Conservation (phyloP, 2,797 vertebrate genomes). For the Sternotherus odoratus region DNA sequence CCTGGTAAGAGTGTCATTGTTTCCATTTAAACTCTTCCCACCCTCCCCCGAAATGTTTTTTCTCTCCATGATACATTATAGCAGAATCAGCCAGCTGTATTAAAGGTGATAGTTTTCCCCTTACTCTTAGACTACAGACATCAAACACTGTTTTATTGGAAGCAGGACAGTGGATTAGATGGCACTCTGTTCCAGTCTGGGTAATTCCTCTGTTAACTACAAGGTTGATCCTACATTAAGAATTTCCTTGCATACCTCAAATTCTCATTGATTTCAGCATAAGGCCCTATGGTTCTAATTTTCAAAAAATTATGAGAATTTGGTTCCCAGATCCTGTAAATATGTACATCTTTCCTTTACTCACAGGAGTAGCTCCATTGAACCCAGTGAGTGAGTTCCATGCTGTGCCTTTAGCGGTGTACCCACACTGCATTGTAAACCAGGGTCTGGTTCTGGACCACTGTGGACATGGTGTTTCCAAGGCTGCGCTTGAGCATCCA, state of each 20-base stretch:
- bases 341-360: rapidly evolving
- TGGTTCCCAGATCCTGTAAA: not conserved
- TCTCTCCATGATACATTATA: constrained; percentile 26
- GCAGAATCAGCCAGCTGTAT: not conserved
- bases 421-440: not conserved
- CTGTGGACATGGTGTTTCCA: not conserved
- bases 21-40: constrained; percentile 52
- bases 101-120: not conserved
- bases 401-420: not conserved
- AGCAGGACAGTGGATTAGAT: constrained; percentile 22
- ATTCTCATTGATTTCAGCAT: not conserved
- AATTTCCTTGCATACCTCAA: not conserved
- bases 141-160: not conserved
- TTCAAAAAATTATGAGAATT: rapidly evolving
- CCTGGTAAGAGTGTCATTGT: constrained; percentile 30
- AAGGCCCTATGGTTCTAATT: not conserved
- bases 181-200: not conserved
- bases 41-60: too few relatives aligned
- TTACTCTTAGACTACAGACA: not conserved
- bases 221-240: constrained; percentile 7
- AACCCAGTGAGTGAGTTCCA: not conserved
- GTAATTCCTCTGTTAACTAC: not conserved
- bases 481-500: not conserved
- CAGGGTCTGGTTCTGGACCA: not conserved
- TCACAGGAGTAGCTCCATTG: not conserved